Evolutionary conservation across 2,113 vertebrate species (phyloP).

Genomic region (Ceyx cyanopectus): DNA sequence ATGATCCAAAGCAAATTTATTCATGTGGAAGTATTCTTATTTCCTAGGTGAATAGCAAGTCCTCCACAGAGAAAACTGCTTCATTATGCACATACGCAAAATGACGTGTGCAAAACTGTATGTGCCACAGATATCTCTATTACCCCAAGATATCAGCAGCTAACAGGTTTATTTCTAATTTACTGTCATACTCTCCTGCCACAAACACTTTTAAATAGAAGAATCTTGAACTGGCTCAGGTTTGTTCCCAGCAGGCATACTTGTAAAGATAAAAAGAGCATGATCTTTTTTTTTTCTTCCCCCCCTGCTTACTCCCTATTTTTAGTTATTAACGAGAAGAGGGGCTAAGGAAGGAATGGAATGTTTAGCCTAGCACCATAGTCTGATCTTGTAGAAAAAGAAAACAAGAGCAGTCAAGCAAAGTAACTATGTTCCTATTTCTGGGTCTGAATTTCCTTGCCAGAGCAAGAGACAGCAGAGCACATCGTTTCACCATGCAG

Average conservation of each 20-base stretch:
- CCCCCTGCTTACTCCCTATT: background rate
- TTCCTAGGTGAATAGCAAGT: slow-evolving; percentile 6
- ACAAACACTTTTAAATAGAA: slow-evolving; percentile 59
- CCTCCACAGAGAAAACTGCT: background rate
- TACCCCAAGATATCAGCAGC: slow-evolving; percentile 38
- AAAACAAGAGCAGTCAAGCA: slow-evolving; percentile 2
- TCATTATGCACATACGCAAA: slow-evolving; percentile 12
- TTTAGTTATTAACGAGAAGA: slow-evolving; percentile 6
- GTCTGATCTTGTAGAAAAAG: background rate
- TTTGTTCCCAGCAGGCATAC: slow-evolving; percentile 72
- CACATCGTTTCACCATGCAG: background rate
- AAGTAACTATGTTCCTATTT: slow-evolving; percentile 22
- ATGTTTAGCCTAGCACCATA: slow-evolving; percentile 2
- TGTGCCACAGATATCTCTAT: slow-evolving; percentile 17
- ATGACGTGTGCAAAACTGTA: background rate
- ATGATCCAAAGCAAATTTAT: slow-evolving; percentile 28
- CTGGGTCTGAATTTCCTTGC: background rate
- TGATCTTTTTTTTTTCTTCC: background rate
- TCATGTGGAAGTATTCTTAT: slow-evolving; percentile 6
- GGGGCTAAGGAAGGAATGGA: slow-evolving; percentile 44
- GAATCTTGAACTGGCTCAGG: slow-evolving; percentile 71
- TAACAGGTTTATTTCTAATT: slow-evolving; percentile 57
- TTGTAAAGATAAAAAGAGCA: slow-evolving; percentile 75
- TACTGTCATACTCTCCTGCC: slow-evolving; percentile 35
- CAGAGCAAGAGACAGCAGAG: background rate